Base-by-base conservation (phyloP, 2,113 vertebrate species). In the Patagioenas fasciata region DNA sequence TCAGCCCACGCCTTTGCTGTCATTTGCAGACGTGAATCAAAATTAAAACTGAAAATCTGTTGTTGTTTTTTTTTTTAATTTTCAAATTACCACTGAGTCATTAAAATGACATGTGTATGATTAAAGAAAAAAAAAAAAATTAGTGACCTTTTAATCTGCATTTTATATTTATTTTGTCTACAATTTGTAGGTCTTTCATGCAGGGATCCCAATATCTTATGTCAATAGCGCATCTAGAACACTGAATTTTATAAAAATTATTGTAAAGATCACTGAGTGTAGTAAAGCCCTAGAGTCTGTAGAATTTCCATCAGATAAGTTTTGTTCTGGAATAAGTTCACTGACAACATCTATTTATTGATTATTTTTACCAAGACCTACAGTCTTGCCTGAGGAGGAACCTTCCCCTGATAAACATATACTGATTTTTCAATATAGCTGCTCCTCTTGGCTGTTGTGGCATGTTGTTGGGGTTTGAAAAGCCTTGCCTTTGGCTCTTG, bases 1-100 rank as follows among this genome's bases (percentile, higher is more conserved):
- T 65, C 28, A 19, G 50, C 3, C 15, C 0, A 1, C 34, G 54
- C 29, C 57, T 36, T 47, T 48, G 60, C 24, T 0, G 0, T 31
- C 40, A 25, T 36, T 24, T 24, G n/a, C 38, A 36, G 42, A 47
- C 12, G 1, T 2, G 9, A 84, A 71, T 28, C 10, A 19, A 85
- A 57, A 24, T 54, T 24, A 42, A 80, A 84, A 89, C 56, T 4
- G 0, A 88, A 93, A 54, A 24, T 5, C 5, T 15, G 1, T 48
- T 13, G 6, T 42, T 5, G 11, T 42, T 58, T 36, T 50, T 57
- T 25, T 57, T 79, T 69, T 72, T n/a, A n/a, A n/a, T n/a, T 32
- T 53, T 19, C 3, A n/a, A 80, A n/a, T 47, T n/a, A 31, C 6
- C 8, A 26, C 18, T 13, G 21, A 21, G 29, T 67, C 57, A 18